Evolutionary conservation across 1,140 invertebrate species (phyloP), one percentile per base, ranked within the genome.

Genomic region (Macrosteles quadrilineatus): DNA sequence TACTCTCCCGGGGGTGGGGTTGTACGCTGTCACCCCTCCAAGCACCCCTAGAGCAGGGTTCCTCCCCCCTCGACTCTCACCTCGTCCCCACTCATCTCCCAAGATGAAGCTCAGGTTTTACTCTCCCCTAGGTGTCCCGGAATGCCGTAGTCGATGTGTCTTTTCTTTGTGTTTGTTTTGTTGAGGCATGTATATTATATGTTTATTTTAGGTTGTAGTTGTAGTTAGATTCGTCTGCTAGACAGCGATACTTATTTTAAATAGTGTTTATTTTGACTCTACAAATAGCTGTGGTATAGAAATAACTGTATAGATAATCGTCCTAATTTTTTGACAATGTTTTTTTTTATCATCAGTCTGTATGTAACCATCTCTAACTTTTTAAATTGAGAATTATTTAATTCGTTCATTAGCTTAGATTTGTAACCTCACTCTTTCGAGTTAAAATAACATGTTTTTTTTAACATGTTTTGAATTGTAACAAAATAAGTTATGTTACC

Each of bases 51-150:
- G 50, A 80, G 17, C 81, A 81, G 31, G 75, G 77, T 12, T 74
- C 81, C 23, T 77, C 79, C 6, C 79, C 75, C 72, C 79, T 76
- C 69, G 70, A 12, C 47, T 72, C 21, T 55, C 81, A 69, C 83
- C 84, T 17, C 83, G 84, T 74, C 88, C 90, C 73, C 92, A 92
- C 77, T 87, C 90, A 76, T 94, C 92, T 73, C 93, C 93, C 72
- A 95, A 95, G 84, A 92, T 95, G 88, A 95, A 96, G 86, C 84
- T 95, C 78, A 94, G 93, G 92, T 94, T 80, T 81, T 81, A 77
- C 11, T 45, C 25, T 14, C 64, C 32, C 47, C 29, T 4, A 23
- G 32, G 32, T 36, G 30, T 36, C 21, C 57, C 21, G n/a, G 47
- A 17, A 31, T 27, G 47, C 6, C 25, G 47, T 17, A 62, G n/a